Percentiles rank a stretch among this genome's conserved stretches.
Conservation (phyloP, 2,888 invertebrate genomes). For the Plebejus melissa region DNA sequence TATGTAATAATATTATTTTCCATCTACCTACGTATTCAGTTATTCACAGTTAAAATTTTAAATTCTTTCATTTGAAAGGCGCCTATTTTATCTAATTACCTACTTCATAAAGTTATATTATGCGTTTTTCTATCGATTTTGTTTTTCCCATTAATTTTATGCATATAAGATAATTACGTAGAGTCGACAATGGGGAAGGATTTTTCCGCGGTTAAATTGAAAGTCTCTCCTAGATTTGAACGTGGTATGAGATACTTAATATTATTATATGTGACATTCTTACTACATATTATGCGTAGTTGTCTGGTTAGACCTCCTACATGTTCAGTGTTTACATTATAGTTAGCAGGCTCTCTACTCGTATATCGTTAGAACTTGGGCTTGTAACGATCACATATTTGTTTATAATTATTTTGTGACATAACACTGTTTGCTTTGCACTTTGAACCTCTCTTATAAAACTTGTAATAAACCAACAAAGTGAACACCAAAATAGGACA, state of each 20-base stretch:
- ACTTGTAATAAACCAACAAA: neutral
- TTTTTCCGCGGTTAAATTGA: neutral
- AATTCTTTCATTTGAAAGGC: too few relatives aligned
- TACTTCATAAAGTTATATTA: too few relatives aligned
- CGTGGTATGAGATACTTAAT: neutral
- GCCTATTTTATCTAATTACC: too few relatives aligned
- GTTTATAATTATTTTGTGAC: neutral
- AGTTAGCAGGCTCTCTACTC: neutral
- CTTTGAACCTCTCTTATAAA: neutral
- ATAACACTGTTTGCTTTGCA: neutral
- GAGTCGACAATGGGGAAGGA: too few relatives aligned
- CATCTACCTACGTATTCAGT: too few relatives aligned
- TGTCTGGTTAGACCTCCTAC: neutral
- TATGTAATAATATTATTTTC: neutral
- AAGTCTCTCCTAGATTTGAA: neutral
- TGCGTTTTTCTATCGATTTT: too few relatives aligned
- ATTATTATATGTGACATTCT: neutral
- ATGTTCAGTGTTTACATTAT: neutral
- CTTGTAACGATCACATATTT: neutral
- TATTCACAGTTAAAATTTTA: too few relatives aligned
- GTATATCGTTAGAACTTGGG: neutral
- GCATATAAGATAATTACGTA: too few relatives aligned
- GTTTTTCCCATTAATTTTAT: too few relatives aligned
- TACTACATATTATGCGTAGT: neutral
- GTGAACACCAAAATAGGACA: too few relatives aligned